These are phyloP conservation scores for Meloidogyne exigua DNA, from an alignment of 1,140 invertebrate genomes.

Conservation along the genomic window DNA sequence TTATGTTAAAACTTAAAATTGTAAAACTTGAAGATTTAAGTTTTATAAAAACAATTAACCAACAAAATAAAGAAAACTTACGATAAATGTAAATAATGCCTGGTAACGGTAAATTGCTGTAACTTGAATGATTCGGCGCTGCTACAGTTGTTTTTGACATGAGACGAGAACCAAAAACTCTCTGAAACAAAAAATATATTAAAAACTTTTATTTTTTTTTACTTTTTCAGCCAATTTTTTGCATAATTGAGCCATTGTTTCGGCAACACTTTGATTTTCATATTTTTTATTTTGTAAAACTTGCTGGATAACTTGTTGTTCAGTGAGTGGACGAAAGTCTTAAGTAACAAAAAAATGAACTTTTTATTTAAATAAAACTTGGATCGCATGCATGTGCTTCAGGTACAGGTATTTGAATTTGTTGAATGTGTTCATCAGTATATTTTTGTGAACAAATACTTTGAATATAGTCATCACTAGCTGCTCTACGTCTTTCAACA, in stretches of 20 bases:
- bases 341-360: not conserved
- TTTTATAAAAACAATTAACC: too few species aligned
- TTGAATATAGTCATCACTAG: conserved; percentile 51
- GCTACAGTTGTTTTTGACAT: conserved; percentile 47
- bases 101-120: conserved; percentile 42
- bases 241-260: conserved; percentile 53
- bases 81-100: conserved; percentile 53
- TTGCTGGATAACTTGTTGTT: conserved; percentile 53
- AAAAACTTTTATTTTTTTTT: not conserved
- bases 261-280: conserved; percentile 47
- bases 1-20: too few species aligned
- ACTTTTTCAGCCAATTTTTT: conserved; percentile 52
- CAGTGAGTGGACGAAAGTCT: conserved; percentile 50
- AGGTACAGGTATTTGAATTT: conserved; percentile 47
- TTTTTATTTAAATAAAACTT: conserved; percentile 24
- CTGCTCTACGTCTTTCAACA: conserved; percentile 36
- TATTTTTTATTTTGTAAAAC: conserved; percentile 52
- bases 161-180: conserved; percentile 36
- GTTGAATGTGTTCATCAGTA: conserved; percentile 43
- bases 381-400: conserved; percentile 44
- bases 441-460: conserved; percentile 47
- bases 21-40: too few species aligned
- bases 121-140: conserved; percentile 53
- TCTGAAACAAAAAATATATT: not conserved
- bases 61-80: conserved; percentile 22